Conservation (phyloP, 23 tunicate genomes). For the Botrylloides violaceus region DNA sequence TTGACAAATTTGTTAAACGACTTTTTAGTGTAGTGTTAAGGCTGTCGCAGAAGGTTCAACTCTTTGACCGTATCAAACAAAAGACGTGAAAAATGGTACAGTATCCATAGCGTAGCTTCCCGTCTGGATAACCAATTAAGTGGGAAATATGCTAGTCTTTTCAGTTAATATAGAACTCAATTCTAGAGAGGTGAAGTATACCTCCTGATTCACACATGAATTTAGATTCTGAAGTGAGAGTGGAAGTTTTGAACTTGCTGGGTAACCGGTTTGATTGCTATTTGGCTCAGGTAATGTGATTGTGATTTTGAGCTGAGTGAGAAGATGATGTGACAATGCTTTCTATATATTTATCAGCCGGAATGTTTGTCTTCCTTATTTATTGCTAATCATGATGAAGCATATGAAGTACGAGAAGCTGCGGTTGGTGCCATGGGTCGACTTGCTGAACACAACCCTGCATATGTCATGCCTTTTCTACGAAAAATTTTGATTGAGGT, state of each 20-base stretch:
- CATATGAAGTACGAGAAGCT: constrained; percentile 73
- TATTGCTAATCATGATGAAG: constrained; percentile 83
- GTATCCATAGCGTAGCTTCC: too few species aligned
- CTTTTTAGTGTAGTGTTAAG: too few species aligned
- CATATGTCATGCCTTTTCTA: constrained; percentile 85
- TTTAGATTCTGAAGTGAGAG: constrained; percentile 69
- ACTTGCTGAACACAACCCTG: constrained; percentile 71
- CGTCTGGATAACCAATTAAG: too few species aligned
- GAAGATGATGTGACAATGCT: neutral
- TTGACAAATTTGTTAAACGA: too few species aligned
- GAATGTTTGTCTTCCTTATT: constrained; percentile 66
- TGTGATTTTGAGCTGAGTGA: too few species aligned
- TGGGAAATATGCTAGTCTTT: too few species aligned
- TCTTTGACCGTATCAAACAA: too few species aligned
- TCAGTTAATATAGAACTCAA: too few species aligned
- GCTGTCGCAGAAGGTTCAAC: too few species aligned
- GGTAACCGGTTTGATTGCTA: constrained; percentile 70
- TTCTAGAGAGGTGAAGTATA: too few species aligned
- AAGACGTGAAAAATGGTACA: too few species aligned
- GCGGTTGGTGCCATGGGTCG: constrained; percentile 78
- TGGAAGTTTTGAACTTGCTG: constrained; percentile 47
- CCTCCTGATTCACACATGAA: neutral
- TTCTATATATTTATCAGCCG: constrained; percentile 37
- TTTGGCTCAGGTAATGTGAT: constrained; percentile 39
- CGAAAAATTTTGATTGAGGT: constrained; percentile 79